Base-by-base conservation (phyloP, 2,888 invertebrate species). In the Saturnia japonica region DNA sequence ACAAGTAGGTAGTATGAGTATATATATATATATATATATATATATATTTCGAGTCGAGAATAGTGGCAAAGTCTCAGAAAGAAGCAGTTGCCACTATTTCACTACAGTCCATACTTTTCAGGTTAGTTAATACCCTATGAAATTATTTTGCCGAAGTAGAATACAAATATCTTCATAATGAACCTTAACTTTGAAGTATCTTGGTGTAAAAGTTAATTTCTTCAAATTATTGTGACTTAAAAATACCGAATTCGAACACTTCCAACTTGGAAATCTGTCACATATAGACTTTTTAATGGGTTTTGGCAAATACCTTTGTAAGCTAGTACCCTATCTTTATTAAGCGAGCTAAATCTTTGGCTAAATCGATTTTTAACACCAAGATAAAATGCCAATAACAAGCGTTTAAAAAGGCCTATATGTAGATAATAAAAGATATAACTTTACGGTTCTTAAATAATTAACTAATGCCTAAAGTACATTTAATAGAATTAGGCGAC, bases 381-480 rank as follows among this genome's bases (percentile, higher is more conserved):
- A 43, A 8, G 14, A 12, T 43, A 43, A 43, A 43, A 43, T 11
- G 43, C 3, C 14, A 28, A 28, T 28, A 60, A 25, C 14, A 28
- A 28, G 19, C 57, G 57, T 25, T 4, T 60, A 60, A 60, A 60
- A 60, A 25, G 9, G 12, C 14, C 57, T 25, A 57, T 57, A 57
- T 25, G 25, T 25, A 11, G 25, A 25, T 57, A 22, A 22, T 25
- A 60, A 19, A 14, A 60, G 11, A 54, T 25, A 14, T 60, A 28
- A 60, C 14, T 25, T 28, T 28, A 60, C n/a, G n/a, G 54, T 22
- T n/a, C 28, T 34, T 42, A 64, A 22, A n/a, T 77, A 78, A 80
- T 80, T 78, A 78, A 72, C 47, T 72, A 71, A 71, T 54, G 40
- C 69, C 67, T 34, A 62, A 28, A 68, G 42, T 25, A 51, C 74